Evolutionary conservation across 2,797 vertebrate genomes (phyloP), one percentile per base, ranked within the genome.

Genomic region (Myotis findleyi): DNA sequence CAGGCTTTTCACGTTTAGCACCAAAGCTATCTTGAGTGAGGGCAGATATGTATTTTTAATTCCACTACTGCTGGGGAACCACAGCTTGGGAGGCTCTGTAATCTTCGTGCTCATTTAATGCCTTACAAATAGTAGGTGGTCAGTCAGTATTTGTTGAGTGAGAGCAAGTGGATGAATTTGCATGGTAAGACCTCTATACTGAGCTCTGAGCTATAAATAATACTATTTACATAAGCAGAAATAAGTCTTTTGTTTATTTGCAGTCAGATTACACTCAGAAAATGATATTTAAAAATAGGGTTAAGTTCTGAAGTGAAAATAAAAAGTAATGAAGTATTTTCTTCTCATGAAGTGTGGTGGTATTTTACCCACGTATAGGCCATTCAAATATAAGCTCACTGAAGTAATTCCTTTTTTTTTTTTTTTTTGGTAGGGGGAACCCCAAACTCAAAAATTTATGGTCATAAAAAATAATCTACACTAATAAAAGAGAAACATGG

Each of bases 271-370:
- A 64, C 72, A 81, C 77, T 55, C 47, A 89, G 47, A 85, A 95
- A 92, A 47, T 18, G n/a, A 27, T 55, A 64, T 76, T 96, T 92
- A 83, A 95, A 97, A 80, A 73, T 81, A 79, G 16, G 21, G 20
- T 38, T n/a, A 92, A 89, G 36, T 76, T 55, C 72, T 49, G 38
- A 79, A 94, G 30, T 44, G 17, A 81, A 91, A 91, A 51, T 76
- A 83, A 93, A 59, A 82, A 69, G 7, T 20, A 93, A 51, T 72
- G 1, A 69, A 68, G 12, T 16, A 33, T 68, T 94, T 93, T 77
- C 13, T 92, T 93, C 18, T 87, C 25, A 47, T 76, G 68, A 81
- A 79, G 30, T 21, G 16, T 73, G 38, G 62, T 64, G 18, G 53
- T 85, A 53, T 64, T 95, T 95, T 87, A 49, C 8, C 9, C 14